These are phyloP conservation scores for Scaptomyza polygonia DNA, from an alignment of 2,888 invertebrate genomes.

Conservation along the genomic window DNA sequence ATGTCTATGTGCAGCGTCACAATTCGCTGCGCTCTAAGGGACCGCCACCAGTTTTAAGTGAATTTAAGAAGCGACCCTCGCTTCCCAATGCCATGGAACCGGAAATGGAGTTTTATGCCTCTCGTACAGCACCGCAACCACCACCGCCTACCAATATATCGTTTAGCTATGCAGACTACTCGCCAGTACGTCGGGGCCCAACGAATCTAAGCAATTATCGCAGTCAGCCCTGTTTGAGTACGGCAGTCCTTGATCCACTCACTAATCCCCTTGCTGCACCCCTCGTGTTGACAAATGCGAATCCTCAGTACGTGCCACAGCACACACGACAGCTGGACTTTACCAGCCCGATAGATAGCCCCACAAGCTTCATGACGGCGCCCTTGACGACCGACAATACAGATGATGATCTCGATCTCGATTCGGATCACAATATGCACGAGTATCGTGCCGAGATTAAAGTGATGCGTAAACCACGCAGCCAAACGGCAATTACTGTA, in stretches of 20 bases:
- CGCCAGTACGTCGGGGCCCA: slow-evolving; percentile 42
- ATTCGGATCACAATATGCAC: slow-evolving; percentile 84
- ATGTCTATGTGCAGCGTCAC: slow-evolving; percentile 75
- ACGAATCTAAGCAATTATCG: slow-evolving; percentile 62
- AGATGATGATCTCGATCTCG: slow-evolving; percentile 82
- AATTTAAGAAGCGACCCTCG: slow-evolving; percentile 82
- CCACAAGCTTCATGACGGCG: slow-evolving; percentile 73
- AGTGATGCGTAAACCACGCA: slow-evolving; percentile 91
- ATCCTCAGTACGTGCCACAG: slow-evolving; percentile 73
- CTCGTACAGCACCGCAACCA: slow-evolving; percentile 31
- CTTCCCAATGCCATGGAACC: slow-evolving; percentile 82
- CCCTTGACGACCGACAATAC: slow-evolving; percentile 69
- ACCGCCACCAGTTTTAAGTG: slow-evolving; percentile 55
- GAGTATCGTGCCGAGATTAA: slow-evolving; percentile 89
- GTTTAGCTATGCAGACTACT: slow-evolving; percentile 76
- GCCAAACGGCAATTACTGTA: slow-evolving; percentile 89
- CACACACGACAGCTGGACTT: slow-evolving; percentile 62
- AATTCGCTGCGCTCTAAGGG: slow-evolving; percentile 77
- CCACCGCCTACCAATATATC: slow-evolving; percentile 80
- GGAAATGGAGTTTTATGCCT: slow-evolving; percentile 22
- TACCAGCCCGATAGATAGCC: slow-evolving; percentile 74
- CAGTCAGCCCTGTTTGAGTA: slow-evolving; percentile 85
- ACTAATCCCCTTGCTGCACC: slow-evolving; percentile 83
- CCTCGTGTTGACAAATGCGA: slow-evolving; percentile 79
- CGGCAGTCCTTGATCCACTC: slow-evolving; percentile 85